These are phyloP conservation scores for Calameuta pallipes DNA, from an alignment of 2,888 invertebrate genomes.

Conservation along the genomic window DNA sequence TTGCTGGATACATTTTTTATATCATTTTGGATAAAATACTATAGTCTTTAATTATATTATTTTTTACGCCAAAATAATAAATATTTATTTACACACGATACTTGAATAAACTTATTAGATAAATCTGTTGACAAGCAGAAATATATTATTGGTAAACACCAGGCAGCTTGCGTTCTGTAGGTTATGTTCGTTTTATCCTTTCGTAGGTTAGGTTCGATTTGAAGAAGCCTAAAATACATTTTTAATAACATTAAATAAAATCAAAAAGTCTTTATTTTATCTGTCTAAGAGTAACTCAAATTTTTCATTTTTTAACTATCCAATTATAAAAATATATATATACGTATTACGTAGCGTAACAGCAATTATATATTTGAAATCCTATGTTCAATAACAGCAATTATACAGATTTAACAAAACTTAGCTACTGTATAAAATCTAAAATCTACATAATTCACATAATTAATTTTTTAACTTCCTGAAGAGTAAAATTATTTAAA, in stretches of 20 bases:
- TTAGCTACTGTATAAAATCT: background rate
- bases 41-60: background rate
- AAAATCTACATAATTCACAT: background rate
- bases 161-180: background rate
- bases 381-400: background rate
- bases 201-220: background rate
- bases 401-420: background rate
- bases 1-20: constrained; percentile 75
- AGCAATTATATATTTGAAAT: background rate
- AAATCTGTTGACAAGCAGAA: background rate
- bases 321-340: background rate
- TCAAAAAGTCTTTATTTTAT: background rate
- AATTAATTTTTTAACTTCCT: background rate
- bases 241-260: background rate
- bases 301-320: background rate
- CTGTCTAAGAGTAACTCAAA: background rate
- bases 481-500: background rate
- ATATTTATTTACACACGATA: background rate
- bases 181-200: background rate
- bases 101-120: background rate
- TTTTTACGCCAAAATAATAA: background rate
- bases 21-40: background rate
- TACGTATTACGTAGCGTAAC: background rate
- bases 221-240: background rate
- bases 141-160: background rate